Evolutionary conservation across 2,797 vertebrate genomes (phyloP).

Genomic region (Enteromius anoplus): DNA sequence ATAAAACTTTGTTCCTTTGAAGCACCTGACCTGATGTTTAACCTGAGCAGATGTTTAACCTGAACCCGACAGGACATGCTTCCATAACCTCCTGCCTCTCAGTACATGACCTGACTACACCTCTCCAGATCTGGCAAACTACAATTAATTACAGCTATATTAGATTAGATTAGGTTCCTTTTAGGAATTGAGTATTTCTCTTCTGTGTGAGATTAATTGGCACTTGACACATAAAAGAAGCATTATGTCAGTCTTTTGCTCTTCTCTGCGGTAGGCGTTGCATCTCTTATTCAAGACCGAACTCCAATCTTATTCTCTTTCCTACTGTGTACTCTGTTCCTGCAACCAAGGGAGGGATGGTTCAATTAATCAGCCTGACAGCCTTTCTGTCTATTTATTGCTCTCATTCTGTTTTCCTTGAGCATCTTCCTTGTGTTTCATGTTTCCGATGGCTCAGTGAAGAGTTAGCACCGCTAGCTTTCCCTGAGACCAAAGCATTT

Average conservation of each 20-base stretch:
- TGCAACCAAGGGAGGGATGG: constrained; percentile 34
- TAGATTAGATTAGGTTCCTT: constrained; percentile 28
- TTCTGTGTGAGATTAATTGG: constrained; percentile 34
- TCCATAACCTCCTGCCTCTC: constrained; percentile 25
- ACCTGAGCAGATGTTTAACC: constrained; percentile 39
- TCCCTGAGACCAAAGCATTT: background rate
- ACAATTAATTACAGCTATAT: constrained; percentile 15
- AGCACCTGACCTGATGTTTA: constrained; percentile 36
- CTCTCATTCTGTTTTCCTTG: constrained; percentile 12
- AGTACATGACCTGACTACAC: constrained; percentile 10
- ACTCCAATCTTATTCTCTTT: constrained; percentile 46
- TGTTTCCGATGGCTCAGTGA: background rate
- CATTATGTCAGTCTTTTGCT: constrained; percentile 24
- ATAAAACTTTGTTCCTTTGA: constrained; percentile 9
- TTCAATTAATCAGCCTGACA: constrained; percentile 60
- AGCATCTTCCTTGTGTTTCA: constrained; percentile 13
- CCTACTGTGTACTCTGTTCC: constrained; percentile 33
- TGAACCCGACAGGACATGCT: constrained; percentile 15
- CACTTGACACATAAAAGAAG: constrained; percentile 37
- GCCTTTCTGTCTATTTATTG: constrained; percentile 23
- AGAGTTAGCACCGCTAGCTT: constrained; percentile 1
- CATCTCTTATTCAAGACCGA: constrained; percentile 28
- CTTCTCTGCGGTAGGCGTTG: constrained; percentile 15
- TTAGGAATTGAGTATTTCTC: constrained; percentile 19
- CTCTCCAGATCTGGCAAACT: constrained; percentile 18